phyloP scores from a whole-genome alignment of 2,888 invertebrate species.

The Thecocarcelia acutangulata region DNA sequence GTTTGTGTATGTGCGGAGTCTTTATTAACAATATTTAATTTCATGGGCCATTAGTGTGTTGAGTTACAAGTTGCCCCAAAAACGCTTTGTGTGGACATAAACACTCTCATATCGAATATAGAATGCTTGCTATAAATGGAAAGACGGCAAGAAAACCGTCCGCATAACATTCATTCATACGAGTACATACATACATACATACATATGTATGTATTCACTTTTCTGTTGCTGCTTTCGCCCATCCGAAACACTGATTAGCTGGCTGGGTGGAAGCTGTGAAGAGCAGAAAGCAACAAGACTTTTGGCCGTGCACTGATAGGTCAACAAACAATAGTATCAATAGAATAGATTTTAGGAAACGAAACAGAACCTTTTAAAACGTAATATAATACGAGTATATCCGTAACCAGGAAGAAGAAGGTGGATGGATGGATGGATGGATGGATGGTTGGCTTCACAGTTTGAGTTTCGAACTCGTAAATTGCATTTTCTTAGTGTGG shows the following conservation, averaged over 20 bases:
- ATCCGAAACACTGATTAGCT: constrained; percentile 1
- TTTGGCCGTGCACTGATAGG: constrained; percentile 62
- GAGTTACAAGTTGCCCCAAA: constrained; percentile 62
- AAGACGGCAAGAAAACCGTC: constrained; percentile 26
- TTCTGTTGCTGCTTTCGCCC: neutral
- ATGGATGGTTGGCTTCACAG: neutral
- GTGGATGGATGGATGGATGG: neutral
- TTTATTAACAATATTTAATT: constrained; percentile 70
- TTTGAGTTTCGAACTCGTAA: neutral
- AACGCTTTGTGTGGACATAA: constrained; percentile 10
- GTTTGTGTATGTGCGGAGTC: constrained; percentile 22
- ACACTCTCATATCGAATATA: neutral
- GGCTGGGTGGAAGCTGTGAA: constrained; percentile 13
- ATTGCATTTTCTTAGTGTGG: constrained; percentile 13
- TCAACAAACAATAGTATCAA: constrained; percentile 56
- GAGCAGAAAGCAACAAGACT: constrained; percentile 2
- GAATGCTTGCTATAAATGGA: neutral
- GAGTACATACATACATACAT: too few relatives aligned
- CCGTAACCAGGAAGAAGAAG: neutral
- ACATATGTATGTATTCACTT: too few relatives aligned
- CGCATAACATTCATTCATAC: too few relatives aligned
- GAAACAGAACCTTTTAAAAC: constrained; percentile 29
- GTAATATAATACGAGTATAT: constrained; percentile 44
- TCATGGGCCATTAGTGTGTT: constrained; percentile 71
- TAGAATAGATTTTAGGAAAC: constrained; percentile 41